Evolutionary conservation across 2,797 vertebrate species (phyloP).

Genomic region (Alectoris magna): DNA sequence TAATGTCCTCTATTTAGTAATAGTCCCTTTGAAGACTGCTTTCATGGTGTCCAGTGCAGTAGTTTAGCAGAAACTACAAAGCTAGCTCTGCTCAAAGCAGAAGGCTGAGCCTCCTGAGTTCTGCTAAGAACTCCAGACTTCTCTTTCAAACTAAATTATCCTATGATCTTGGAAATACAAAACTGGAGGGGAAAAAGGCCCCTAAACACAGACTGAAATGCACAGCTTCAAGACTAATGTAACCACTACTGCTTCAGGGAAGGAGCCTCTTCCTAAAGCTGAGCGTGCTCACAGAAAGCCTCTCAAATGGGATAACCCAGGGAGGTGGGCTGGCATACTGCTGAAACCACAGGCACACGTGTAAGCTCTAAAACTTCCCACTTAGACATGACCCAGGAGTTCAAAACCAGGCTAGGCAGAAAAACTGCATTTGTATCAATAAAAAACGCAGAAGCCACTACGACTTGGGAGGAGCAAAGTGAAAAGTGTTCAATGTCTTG

Average conservation of each 20-base stretch:
- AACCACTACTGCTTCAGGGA: not conserved
- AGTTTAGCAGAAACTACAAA: not conserved
- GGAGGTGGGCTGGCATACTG: not conserved
- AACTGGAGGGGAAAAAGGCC: rapidly evolving
- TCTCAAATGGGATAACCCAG: not conserved
- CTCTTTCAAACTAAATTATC: not conserved
- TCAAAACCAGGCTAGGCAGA: not conserved
- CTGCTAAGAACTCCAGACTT: not conserved
- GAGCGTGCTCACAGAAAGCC: not conserved
- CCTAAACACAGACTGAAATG: not conserved
- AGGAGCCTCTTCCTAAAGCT: not conserved
- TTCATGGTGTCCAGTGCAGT: not conserved
- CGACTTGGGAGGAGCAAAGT: not conserved
- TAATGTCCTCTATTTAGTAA: not conserved
- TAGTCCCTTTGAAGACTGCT: not conserved
- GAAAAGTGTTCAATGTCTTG: not conserved
- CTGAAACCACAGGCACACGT: not conserved
- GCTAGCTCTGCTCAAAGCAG: not conserved
- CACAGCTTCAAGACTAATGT: not conserved
- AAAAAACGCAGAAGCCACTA: not conserved
- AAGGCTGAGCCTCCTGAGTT: not conserved
- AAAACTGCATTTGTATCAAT: not conserved
- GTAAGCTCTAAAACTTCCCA: not conserved
- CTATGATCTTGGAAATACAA: not conserved
- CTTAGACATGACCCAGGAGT: not conserved